These are phyloP conservation scores for Mirza zaza DNA, from an alignment of 2,113 vertebrate genomes.

Conservation along the genomic window DNA sequence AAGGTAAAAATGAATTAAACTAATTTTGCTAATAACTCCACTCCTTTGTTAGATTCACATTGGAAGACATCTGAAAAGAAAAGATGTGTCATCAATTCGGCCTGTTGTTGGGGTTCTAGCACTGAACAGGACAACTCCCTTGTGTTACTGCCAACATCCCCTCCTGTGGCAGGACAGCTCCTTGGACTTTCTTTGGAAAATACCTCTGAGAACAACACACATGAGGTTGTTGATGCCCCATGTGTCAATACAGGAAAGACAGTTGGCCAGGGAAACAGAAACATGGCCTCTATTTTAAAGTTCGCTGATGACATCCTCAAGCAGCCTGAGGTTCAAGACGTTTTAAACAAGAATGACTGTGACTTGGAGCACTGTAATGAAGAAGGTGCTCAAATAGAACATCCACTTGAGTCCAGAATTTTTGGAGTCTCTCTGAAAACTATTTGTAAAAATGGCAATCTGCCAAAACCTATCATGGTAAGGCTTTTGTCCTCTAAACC, in stretches of 20 bases:
- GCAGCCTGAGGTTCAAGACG: no score
- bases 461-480: constrained; percentile 95
- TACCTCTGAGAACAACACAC: no score
- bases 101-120: constrained; percentile 93
- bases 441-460: constrained; percentile 90
- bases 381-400: no score
- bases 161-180: constrained; percentile 86
- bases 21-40: constrained; percentile 70
- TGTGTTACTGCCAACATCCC: constrained; percentile 85
- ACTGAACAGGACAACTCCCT: constrained; percentile 88
- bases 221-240: no score
- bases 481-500: constrained; percentile 74
- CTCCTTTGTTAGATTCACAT: constrained; percentile 85
- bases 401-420: no score
- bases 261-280: no score
- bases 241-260: no score
- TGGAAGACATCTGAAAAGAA: constrained; percentile 92
- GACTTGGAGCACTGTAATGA: no score
- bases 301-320: no score
- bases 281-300: no score
- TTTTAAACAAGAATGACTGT: no score
- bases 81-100: constrained; percentile 94
- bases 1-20: constrained; percentile 54
- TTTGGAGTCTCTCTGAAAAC: constrained; percentile 91
- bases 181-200: no score